Percentiles rank a stretch among this genome's conserved stretches.
Conservation (phyloP, 2,113 vertebrate species). For the Albula glossodonta region DNA sequence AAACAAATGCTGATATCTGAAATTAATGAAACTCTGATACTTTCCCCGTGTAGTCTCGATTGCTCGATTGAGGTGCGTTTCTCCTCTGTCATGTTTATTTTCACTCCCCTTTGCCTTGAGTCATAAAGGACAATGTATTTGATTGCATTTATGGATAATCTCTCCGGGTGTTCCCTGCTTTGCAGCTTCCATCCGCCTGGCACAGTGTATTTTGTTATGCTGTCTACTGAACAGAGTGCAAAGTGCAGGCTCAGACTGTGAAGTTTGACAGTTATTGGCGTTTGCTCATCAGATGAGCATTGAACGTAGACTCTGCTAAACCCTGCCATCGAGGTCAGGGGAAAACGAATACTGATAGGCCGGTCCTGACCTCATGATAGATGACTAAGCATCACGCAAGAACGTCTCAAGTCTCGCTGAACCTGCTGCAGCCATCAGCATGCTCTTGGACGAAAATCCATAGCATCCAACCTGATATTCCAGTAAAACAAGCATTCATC, state of each 20-base stretch:
- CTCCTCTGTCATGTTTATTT: neutral
- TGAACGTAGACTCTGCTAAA: neutral
- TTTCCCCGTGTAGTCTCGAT: conserved; percentile 26
- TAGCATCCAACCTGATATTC: neutral
- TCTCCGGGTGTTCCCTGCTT: neutral
- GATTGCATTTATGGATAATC: conserved; percentile 1
- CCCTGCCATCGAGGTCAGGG: conserved; percentile 26
- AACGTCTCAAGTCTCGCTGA: neutral
- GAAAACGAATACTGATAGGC: conserved; percentile 3
- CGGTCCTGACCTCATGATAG: neutral
- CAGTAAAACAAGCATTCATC: neutral
- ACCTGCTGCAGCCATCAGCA: neutral
- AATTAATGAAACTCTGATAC: conserved; percentile 53
- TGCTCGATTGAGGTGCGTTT: neutral
- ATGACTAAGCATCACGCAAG: neutral
- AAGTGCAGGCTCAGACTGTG: conserved; percentile 41
- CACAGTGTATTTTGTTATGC: neutral
- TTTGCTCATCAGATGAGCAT: conserved; percentile 10
- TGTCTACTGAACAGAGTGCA: conserved; percentile 20
- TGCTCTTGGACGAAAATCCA: neutral
- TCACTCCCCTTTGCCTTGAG: neutral
- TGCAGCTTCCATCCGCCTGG: neutral
- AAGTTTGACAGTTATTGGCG: conserved; percentile 42
- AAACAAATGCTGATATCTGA: conserved; percentile 53
- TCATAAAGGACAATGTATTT: neutral